Conservation (phyloP, 2,797 vertebrate species). For the Myotis myotis region DNA sequence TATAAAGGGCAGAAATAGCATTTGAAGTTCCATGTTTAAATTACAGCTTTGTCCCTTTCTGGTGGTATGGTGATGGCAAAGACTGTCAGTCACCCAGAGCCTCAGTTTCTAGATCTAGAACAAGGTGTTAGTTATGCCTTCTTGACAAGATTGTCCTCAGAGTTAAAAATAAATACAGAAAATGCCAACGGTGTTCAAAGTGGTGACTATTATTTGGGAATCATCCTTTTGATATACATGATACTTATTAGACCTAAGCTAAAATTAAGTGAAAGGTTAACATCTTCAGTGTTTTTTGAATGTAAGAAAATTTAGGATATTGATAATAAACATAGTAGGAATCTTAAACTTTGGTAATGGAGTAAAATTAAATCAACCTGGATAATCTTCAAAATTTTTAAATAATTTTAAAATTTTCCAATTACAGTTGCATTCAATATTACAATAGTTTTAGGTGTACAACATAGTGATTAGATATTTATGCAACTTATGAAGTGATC, state of each 20-base stretch:
- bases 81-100: not conserved
- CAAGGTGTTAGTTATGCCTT: not conserved
- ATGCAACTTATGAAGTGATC: not conserved
- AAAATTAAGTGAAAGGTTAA: not conserved
- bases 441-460: not conserved
- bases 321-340: too few relatives aligned
- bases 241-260: not conserved
- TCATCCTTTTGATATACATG: not conserved
- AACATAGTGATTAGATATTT: not conserved
- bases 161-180: not conserved
- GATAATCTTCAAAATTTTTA: not conserved
- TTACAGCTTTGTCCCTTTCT: not conserved
- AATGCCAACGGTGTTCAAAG: not conserved
- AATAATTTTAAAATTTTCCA: not conserved
- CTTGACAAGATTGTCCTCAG: not conserved
- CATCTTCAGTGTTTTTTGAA: not conserved
- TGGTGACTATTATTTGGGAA: not conserved
- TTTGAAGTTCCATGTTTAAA: not conserved
- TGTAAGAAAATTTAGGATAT: not conserved
- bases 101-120: not conserved
- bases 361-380: not conserved
- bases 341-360: too few relatives aligned
- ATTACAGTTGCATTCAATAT: not conserved
- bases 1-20: not conserved
- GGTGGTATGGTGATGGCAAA: not conserved